These are phyloP conservation scores for Torymus auratus DNA, from an alignment of 2,888 invertebrate genomes.

Conservation along the genomic window DNA sequence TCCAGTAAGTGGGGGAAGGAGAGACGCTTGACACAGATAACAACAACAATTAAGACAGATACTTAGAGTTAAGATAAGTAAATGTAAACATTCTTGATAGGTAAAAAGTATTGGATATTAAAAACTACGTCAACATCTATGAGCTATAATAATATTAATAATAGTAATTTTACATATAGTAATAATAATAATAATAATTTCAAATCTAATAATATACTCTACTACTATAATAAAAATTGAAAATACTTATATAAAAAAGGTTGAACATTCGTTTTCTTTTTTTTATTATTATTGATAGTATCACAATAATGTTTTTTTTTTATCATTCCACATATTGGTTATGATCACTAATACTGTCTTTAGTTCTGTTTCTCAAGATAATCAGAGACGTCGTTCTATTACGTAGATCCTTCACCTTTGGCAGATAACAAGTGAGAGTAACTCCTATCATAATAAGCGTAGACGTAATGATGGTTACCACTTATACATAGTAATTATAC, in stretches of 20 bases:
- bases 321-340: slow-evolving; percentile 39
- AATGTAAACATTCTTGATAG: slow-evolving; percentile 33
- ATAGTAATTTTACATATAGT: slow-evolving; percentile 27
- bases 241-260: slow-evolving; percentile 46
- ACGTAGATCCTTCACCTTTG: slow-evolving; percentile 13
- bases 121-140: slow-evolving; percentile 37
- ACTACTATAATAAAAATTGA: slow-evolving; percentile 37
- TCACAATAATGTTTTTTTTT: slow-evolving; percentile 47
- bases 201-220: slow-evolving; percentile 39
- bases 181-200: slow-evolving; percentile 22
- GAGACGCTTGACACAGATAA: slow-evolving; percentile 39
- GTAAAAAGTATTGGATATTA: slow-evolving; percentile 24
- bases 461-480: slow-evolving; percentile 5
- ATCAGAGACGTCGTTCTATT: slow-evolving; percentile 13
- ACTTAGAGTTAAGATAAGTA: slow-evolving; percentile 36
- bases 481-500: neutral
- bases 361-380: slow-evolving; percentile 35
- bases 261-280: slow-evolving; percentile 46
- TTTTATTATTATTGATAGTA: slow-evolving; percentile 34
- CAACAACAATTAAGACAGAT: slow-evolving; percentile 37
- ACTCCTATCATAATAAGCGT: slow-evolving; percentile 44
- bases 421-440: slow-evolving; percentile 35
- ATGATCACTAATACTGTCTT: slow-evolving; percentile 45
- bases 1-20: slow-evolving; percentile 16
- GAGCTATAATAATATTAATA: slow-evolving; percentile 13